phyloP scores from a whole-genome alignment of 2,113 vertebrate genomes.

The Oreotrochilus melanogaster region DNA sequence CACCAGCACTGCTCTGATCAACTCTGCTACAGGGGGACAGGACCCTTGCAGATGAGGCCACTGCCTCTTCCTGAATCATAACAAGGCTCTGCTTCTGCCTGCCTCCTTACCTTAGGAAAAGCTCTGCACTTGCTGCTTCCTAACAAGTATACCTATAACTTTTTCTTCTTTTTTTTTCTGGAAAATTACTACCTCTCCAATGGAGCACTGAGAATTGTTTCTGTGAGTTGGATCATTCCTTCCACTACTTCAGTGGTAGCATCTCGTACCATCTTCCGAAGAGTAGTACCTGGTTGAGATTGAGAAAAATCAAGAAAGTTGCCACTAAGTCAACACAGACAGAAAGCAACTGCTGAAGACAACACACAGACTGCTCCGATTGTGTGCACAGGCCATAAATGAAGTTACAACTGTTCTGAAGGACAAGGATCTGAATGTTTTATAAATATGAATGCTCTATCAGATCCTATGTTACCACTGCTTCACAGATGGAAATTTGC shows the following conservation, averaged over 20 bases:
- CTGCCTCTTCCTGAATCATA: not conserved
- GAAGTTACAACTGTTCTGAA: not conserved
- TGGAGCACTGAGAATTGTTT: slow-evolving; percentile 82
- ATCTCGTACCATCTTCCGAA: slow-evolving; percentile 85
- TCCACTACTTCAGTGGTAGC: slow-evolving; percentile 85
- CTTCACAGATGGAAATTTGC: not conserved
- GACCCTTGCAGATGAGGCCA: not conserved
- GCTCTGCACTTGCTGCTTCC: not conserved
- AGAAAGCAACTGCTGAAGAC: not conserved
- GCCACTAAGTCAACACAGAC: not conserved
- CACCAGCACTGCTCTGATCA: not conserved
- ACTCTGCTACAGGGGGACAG: not conserved
- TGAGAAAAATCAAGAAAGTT: not conserved
- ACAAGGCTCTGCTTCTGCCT: not conserved
- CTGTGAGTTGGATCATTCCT: slow-evolving; percentile 85
- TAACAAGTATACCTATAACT: not conserved
- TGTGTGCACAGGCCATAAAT: not conserved
- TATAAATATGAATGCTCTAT: not conserved
- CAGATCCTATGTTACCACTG: not conserved
- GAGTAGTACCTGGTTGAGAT: slow-evolving; percentile 81
- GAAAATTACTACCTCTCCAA: slow-evolving; percentile 81
- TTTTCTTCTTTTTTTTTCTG: not conserved
- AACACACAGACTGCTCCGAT: not conserved
- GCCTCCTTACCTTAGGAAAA: not conserved
- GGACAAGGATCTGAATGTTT: not conserved